Evolutionary conservation across 2,113 vertebrate genomes (phyloP).

Genomic region (Leptobrachium ailaonicum): DNA sequence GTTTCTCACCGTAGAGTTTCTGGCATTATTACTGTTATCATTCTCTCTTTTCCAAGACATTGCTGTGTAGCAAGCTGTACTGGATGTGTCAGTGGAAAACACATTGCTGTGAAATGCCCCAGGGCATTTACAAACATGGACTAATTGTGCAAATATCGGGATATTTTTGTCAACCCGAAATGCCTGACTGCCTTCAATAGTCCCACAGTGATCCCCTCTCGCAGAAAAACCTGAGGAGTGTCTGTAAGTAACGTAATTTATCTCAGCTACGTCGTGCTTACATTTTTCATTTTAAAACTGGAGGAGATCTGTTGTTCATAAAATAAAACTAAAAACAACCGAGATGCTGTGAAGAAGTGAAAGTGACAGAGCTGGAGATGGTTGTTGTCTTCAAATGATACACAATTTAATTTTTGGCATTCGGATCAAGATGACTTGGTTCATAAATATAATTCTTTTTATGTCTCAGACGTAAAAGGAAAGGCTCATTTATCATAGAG

Average conservation of each 20-base stretch:
- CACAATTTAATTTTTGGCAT: too few relatives aligned
- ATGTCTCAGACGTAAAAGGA: too few relatives aligned
- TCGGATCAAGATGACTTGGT: too few relatives aligned
- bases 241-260: background rate
- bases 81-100: slow-evolving; percentile 2
- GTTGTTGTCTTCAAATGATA: too few relatives aligned
- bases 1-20: background rate
- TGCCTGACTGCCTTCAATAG: background rate
- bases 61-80: background rate
- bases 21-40: slow-evolving; percentile 11
- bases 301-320: slow-evolving; percentile 3
- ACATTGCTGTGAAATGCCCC: slow-evolving; percentile 1
- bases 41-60: background rate
- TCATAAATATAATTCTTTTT: too few relatives aligned
- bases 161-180: slow-evolving; percentile 1
- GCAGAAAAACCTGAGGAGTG: background rate
- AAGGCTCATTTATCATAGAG: too few relatives aligned
- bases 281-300: slow-evolving; percentile 12
- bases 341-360: slow-evolving; percentile 4
- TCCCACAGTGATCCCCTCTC: background rate
- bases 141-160: slow-evolving; percentile 13
- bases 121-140: background rate
- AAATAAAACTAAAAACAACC: background rate
- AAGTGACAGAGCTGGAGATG: background rate
- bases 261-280: background rate